Evolutionary conservation across 2,797 vertebrate genomes (phyloP).

Genomic region (Gallirallus australis): DNA sequence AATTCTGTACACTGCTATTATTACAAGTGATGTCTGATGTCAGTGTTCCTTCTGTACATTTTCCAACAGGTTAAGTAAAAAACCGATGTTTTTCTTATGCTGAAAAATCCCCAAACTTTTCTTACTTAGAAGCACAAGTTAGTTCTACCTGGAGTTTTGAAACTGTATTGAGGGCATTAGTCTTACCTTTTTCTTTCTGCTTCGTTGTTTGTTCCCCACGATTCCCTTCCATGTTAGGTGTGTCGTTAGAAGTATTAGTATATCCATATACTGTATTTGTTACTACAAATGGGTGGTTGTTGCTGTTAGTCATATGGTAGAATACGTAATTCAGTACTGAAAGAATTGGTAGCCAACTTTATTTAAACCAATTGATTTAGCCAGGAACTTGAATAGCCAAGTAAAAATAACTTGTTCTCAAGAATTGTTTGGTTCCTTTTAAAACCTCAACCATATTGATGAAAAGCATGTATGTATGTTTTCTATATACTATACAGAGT

Average conservation of each 20-base stretch:
- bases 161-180: neutral
- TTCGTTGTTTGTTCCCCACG: neutral
- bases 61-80: neutral
- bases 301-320: neutral
- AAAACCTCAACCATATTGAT: neutral
- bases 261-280: neutral
- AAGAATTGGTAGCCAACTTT: neutral
- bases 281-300: neutral
- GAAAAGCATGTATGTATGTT: neutral
- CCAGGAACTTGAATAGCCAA: neutral
- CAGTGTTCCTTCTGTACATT: neutral
- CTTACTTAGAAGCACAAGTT: neutral
- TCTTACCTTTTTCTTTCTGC: neutral
- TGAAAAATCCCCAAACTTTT: rapidly evolving
- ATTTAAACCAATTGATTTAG: neutral
- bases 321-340: neutral
- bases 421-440: neutral
- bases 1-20: neutral
- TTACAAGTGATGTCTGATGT: neutral
- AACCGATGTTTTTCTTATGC: neutral
- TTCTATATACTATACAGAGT: neutral
- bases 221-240: neutral
- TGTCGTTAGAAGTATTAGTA: neutral
- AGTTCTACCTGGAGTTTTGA: neutral
- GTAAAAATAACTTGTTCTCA: neutral